phyloP scores from a whole-genome alignment of 2,797 vertebrate genomes.

The Somateria mollissima region DNA sequence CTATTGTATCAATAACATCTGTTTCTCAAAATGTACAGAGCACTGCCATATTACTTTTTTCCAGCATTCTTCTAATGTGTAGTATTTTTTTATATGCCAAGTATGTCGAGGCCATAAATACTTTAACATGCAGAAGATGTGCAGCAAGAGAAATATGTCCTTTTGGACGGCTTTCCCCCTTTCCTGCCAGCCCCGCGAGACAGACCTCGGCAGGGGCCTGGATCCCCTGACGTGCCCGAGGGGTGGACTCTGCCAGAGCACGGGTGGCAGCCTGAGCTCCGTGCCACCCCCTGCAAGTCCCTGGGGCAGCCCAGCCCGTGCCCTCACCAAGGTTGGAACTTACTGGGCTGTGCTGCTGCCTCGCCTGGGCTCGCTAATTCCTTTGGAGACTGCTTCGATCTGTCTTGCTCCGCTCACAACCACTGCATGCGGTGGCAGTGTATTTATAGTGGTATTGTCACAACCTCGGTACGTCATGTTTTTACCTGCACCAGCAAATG shows the following conservation, averaged over 20 bases:
- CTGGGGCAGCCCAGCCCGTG: not conserved
- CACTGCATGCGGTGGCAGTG: too few relatives aligned
- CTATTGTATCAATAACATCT: not conserved
- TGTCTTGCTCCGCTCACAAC: not conserved
- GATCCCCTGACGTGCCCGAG: accelerated
- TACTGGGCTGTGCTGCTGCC: accelerated
- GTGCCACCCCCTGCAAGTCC: accelerated
- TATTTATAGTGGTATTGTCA: accelerated
- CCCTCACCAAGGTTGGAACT: accelerated
- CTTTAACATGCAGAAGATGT: conserved; percentile 33
- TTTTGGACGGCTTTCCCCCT: not conserved
- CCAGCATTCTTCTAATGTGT: conserved; percentile 19
- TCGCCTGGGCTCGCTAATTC: not conserved
- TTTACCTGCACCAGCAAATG: not conserved
- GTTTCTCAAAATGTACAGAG: not conserved
- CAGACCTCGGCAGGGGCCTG: not conserved
- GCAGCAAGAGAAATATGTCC: not conserved
- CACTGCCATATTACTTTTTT: not conserved
- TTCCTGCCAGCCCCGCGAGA: not conserved
- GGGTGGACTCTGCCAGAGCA: not conserved
- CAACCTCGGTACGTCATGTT: accelerated
- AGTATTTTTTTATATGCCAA: conserved; percentile 12
- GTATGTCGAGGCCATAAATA: conserved; percentile 22
- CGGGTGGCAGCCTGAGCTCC: accelerated
- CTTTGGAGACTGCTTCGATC: not conserved